Evolutionary conservation across 1,140 invertebrate species (phyloP), one percentile per base, ranked within the genome.

Genomic region (Oreohelix idahoensis): DNA sequence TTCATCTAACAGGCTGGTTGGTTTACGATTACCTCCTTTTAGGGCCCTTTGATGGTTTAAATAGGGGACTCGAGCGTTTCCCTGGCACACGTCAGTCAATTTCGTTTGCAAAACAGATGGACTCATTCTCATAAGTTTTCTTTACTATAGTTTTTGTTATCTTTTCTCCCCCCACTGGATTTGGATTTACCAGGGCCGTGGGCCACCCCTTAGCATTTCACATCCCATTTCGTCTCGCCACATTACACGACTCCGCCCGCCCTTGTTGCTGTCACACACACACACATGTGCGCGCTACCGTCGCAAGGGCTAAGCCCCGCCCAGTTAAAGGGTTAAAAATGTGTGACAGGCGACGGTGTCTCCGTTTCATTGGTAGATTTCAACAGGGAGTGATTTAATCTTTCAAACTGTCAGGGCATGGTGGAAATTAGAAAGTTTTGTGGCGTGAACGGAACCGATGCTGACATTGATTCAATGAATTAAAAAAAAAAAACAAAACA

Each of bases 81-180:
- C 13, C 29, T 35, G 74, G 11, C 74, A 35, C 74, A 76, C 32
- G 74, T 45, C 74, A 35, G 45, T 49, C 74, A 51, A 15, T 76
- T 45, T 76, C n/a, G 38, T 45, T n/a, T 35, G 45, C 45, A 51
- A 66, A 76, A 76, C 74, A 76, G 74, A 76, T 76, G 74, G 39
- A 76, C 23, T 32, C 39, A 20, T 76, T 76, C 74, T 76, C 74
- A 76, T 76, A 51, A 75, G 45, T 53, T 76, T 51, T 51, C 74
- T 32, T 76, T 76, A n/a, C n/a, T 32, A 35, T 10, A 66, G 5
- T 2, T 66, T 32, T 32, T 32, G 63, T 66, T 32, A 66, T 32
- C 63, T 66, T 66, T 35, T 29, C 63, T 66, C 53, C 13, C 29
- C n/a, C 29, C 63, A 23, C 63, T 66, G 63, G 29, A 66, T n/a